A percentile compares a stretch with the other conserved stretches of the same genome.
Conservation (phyloP, 2,888 invertebrate genomes). For the Strigamia transsilvanica region DNA sequence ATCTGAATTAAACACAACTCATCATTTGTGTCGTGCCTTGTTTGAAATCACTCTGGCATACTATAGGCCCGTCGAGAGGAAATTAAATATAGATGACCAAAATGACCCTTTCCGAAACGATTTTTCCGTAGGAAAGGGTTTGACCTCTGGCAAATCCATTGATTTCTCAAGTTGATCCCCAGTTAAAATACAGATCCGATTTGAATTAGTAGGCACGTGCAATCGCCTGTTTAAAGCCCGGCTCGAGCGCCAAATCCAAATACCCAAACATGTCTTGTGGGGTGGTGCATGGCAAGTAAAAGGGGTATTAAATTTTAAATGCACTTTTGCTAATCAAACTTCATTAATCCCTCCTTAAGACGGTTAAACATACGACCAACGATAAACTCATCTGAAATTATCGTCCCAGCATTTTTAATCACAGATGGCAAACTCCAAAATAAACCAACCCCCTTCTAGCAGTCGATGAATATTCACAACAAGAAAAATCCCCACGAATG, state of each 20-base stretch:
- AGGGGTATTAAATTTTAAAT: conserved; percentile 33
- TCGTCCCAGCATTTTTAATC: conserved; percentile 18
- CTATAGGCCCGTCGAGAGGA: not conserved
- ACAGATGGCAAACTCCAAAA: conserved; percentile 24
- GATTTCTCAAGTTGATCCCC: conserved; percentile 14
- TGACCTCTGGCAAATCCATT: conserved; percentile 23
- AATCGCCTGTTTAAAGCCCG: not conserved
- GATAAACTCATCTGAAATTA: conserved; percentile 24
- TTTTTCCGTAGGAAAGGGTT: not conserved
- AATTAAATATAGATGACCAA: not conserved
- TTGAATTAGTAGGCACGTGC: conserved; percentile 14
- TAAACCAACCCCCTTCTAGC: conserved; percentile 18
- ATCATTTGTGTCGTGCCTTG: conserved; percentile 28
- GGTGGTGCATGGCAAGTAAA: conserved; percentile 10
- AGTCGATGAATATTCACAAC: not conserved
- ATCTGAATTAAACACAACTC: conserved; percentile 16
- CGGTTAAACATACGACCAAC: conserved; percentile 15
- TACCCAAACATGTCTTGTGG: not conserved
- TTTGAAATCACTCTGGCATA: conserved; percentile 1
- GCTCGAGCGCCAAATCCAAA: not conserved
- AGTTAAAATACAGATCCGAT: not conserved
- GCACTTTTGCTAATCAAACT: conserved; percentile 38
- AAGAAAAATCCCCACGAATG: conserved; percentile 19
- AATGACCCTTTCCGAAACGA: not conserved
- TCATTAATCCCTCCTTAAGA: conserved; percentile 31